Base-by-base conservation (phyloP, 2,888 invertebrate species). In the Drosophila hawaiiensis region DNA sequence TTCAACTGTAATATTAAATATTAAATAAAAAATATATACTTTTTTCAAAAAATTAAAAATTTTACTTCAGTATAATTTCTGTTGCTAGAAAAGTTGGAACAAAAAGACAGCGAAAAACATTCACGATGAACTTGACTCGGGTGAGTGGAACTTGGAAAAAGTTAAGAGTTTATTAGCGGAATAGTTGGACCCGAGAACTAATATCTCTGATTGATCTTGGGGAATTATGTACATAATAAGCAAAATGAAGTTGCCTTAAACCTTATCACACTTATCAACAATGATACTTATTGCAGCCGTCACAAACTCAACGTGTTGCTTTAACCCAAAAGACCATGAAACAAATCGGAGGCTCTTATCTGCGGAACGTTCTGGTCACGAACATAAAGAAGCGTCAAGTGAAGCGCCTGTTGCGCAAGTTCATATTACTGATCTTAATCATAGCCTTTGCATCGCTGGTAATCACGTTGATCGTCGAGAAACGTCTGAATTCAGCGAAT, bases 331-430 rank as follows among this genome's bases (percentile, higher is more conserved):
- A 16, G 16, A 16, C 16, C 2, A 28, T 62, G 63, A 33, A 50
- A 55, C 29, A 19, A 37, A 41, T 4, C 28, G 10, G 29, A 65
- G 54, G 43, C 50, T 71, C 41, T 16, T 53, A 39, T 65, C 41
- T 31, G 59, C 59, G 58, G 7, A 65, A 67, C 72, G 68, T 77
- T 43, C 14, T 33, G 33, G 56, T 19, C 43, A 86, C 89, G 84
- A 84, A 83, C 29, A 75, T 92, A 73, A 90, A 85, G 41, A 91
- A 85, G 65, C 91, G 92, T 50, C 78, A 84, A 55, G 80, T 86
- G 3, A 92, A 92, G 62, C 87, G 90, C 29, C 49, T 87, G n/a
- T 74, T 89, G 43, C 83, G 82, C 28, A 89, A 85, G 54, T 66
- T 89, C 2, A 56, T 89, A 39, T 79, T 91, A 9, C 65, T 84